A percentile compares a stretch with the other conserved stretches of the same genome.
Evolutionary conservation across 2,888 invertebrate species (phyloP).

Genomic region (Netelia melanura): DNA sequence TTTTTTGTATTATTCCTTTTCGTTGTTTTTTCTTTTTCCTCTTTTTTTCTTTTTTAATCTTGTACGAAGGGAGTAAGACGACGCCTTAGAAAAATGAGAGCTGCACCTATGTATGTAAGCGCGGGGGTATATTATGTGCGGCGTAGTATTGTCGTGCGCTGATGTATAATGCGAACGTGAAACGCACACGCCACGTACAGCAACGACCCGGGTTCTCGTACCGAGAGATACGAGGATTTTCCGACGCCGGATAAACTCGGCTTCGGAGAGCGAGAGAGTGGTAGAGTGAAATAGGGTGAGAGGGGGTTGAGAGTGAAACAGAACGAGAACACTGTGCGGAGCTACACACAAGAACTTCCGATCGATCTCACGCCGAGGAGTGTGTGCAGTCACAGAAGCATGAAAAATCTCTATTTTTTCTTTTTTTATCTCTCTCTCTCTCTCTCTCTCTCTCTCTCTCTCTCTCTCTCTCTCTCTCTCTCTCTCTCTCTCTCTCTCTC

Average conservation of each 20-base stretch:
- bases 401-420: constrained; percentile 54
- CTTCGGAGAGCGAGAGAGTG: background rate
- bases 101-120: background rate
- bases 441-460: background rate
- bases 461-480: no score
- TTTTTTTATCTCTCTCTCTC: background rate
- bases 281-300: constrained; percentile 18
- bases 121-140: background rate
- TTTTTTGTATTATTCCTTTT: no score
- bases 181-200: no score
- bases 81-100: background rate
- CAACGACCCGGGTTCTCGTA: no score
- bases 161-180: background rate
- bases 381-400: constrained; percentile 52
- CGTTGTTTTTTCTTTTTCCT: no score
- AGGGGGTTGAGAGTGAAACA: constrained; percentile 45
- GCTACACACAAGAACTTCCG: constrained; percentile 49
- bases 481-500: background rate
- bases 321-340: constrained; percentile 26
- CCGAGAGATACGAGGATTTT: background rate
- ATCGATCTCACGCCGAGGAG: constrained; percentile 59
- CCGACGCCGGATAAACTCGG: no score
- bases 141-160: background rate
- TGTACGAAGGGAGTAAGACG: background rate
- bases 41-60: no score